Conservation (phyloP, 2,797 vertebrate species). For the Meda fulgida region DNA sequence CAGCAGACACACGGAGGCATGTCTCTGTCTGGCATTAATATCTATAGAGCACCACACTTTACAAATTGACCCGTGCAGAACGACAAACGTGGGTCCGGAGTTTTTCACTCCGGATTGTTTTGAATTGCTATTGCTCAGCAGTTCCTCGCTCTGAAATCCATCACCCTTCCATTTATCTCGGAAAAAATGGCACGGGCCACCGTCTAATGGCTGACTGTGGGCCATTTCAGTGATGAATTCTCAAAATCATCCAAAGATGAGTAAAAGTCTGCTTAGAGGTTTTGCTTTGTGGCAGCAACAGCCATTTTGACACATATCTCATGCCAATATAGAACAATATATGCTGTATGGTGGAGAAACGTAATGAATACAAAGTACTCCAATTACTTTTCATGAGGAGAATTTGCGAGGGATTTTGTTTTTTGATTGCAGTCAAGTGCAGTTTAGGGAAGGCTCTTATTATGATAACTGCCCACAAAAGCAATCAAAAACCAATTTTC, state of each 20-base stretch:
- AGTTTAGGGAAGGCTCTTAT: background rate
- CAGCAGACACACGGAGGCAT: slow-evolving; percentile 57
- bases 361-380: background rate
- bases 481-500: background rate
- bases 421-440: slow-evolving; percentile 20
- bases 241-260: slow-evolving; percentile 59
- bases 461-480: background rate
- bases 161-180: slow-evolving; percentile 62
- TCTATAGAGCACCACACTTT: slow-evolving; percentile 63
- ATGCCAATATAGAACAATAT: slow-evolving; percentile 27
- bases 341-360: slow-evolving; percentile 4
- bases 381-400: background rate
- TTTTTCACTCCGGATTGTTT: slow-evolving; percentile 62
- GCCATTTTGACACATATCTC: slow-evolving; percentile 25
- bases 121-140: slow-evolving; percentile 62
- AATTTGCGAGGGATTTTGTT: background rate
- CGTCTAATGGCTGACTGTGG: slow-evolving; percentile 55
- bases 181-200: slow-evolving; percentile 31
- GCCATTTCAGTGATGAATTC: slow-evolving; percentile 66
- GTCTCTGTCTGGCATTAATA: slow-evolving; percentile 58
- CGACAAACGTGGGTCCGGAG: slow-evolving; percentile 50
- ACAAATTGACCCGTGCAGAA: slow-evolving; percentile 60
- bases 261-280: slow-evolving; percentile 47
- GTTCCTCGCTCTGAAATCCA: slow-evolving; percentile 62
- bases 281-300: slow-evolving; percentile 45